Evolutionary conservation across 2,888 invertebrate genomes (phyloP), one percentile per base, ranked within the genome.

Genomic region (Eupithecia insigniata): DNA sequence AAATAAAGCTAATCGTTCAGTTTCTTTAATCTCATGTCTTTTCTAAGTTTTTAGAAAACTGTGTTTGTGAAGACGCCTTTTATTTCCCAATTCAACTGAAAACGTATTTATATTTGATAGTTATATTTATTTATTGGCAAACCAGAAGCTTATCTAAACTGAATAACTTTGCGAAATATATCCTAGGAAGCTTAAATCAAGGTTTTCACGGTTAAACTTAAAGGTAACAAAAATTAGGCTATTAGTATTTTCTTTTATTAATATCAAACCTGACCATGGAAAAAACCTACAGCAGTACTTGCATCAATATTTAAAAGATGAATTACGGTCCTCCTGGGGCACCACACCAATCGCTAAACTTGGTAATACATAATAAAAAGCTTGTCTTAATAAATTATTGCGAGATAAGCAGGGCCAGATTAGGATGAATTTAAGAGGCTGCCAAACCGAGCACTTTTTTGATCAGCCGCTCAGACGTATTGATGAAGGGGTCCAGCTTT

Each of bases 321-420:
- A 74, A 78, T 69, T 62, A 73, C 55, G 66, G 60, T 72, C 62
- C 72, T 75, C 71, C 79, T 80, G 79, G 79, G 81, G 80, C 82
- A 10, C n/a, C 10, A 22, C n/a, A 75, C 75, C 74, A 69, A 74
- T 79, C 76, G 71, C 70, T 71, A 79, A 82, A 77, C 77, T 82
- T 80, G 79, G 78, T 83, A 83, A 83, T 83, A 81, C 81, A 75
- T 81, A 81, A 74, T 81, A 82, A 81, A 83, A 79, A 78, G 78
- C 77, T 77, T 81, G 83, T 81, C 82, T 79, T 78, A 78, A 80
- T 81, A 81, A 83, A 83, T 84, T 81, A 84, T 76, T 73, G 60
- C 60, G 72, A 68, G 69, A 76, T 66, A 77, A 76, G 75, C 67
- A 76, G 71, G 70, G 62, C 70, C 66, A 76, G 76, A 76, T 76